Evolutionary conservation across 2,113 vertebrate species (phyloP), one percentile per base, ranked within the genome.

Genomic region (Catharus fuscescens): DNA sequence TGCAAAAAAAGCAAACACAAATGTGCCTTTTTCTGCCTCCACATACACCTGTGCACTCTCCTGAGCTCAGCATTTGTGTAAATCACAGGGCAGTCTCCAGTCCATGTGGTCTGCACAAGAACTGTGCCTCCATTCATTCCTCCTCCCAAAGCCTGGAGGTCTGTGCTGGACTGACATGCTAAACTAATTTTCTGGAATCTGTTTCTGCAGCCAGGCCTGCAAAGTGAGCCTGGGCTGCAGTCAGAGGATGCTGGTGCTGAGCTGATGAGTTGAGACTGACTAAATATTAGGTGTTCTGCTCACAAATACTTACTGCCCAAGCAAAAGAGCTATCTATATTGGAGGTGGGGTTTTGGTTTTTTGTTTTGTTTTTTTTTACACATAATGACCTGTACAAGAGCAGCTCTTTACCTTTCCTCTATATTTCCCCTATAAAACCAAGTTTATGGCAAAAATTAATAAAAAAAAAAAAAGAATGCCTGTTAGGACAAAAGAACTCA

Each of bases 101-200:
- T 20, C 50, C 90, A 93, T 6, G 3, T 92, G 90, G 64, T 50
- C 82, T 74, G 67, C 80, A 60, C 44, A 6, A 96, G 94, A 96
- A 94, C 92, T 95, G 60, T 92, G 72, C 67, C 60, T 78, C 71
- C 79, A 94, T 96, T 96, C 88, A 93, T 91, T 66, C 85, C 81
- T 60, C 5, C 50, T 53, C 26, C 2, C 31, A 8, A 26, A 82
- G 74, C 66, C 91, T 90, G 89, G 24, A 87, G 66, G 8, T 86
- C 93, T 0, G 0, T 10, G 67, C 81, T 54, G 82, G 59, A 34
- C 85, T 66, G 90, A 92, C 82, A 96, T 57, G 88, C 76, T 93
- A 70, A 95, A 95, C 79, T 96, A 44, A 95, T 94, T 90, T 86
- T 96, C 67, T 92, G 92, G 85, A 92, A 96, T 96, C 80, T 93